Evolutionary conservation across 2,888 invertebrate species (phyloP).

Genomic region (Epinotia bilunana): DNA sequence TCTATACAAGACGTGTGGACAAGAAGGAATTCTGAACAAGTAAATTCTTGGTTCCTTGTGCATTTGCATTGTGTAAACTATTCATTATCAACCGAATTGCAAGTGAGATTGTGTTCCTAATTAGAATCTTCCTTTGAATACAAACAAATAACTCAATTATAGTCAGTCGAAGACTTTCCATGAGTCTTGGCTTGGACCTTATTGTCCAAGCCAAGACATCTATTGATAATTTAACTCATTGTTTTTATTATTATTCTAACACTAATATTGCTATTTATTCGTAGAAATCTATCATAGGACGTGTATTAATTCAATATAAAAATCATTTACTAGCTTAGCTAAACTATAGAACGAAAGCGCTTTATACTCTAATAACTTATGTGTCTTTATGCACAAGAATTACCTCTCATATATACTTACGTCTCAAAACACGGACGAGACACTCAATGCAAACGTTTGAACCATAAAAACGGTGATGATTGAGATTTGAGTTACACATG

Average conservation of each 20-base stretch:
- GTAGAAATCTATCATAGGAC: too few species aligned
- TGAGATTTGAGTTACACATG: conserved; percentile 11
- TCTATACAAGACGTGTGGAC: conserved; percentile 56
- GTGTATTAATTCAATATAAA: too few species aligned
- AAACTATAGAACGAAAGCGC: too few species aligned
- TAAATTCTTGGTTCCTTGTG: conserved; percentile 44
- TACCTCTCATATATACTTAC: too few species aligned
- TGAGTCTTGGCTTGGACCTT: neutral
- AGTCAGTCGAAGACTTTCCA: conserved; percentile 9
- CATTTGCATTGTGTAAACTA: conserved; percentile 36
- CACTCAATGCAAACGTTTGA: neutral
- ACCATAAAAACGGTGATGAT: neutral
- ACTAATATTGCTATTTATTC: too few species aligned
- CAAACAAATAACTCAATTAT: conserved; percentile 15
- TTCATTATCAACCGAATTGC: conserved; percentile 37
- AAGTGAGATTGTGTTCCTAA: conserved; percentile 26
- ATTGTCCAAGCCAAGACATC: neutral
- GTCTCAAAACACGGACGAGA: neutral
- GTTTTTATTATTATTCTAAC: too few species aligned
- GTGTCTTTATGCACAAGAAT: too few species aligned
- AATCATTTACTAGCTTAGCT: too few species aligned
- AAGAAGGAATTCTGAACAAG: conserved; percentile 68
- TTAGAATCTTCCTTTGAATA: conserved; percentile 19
- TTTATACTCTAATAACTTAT: too few species aligned
- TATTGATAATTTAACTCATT: conserved; percentile 1